Evolutionary conservation across 2,888 invertebrate genomes (phyloP).

Genomic region (Pteria penguin): DNA sequence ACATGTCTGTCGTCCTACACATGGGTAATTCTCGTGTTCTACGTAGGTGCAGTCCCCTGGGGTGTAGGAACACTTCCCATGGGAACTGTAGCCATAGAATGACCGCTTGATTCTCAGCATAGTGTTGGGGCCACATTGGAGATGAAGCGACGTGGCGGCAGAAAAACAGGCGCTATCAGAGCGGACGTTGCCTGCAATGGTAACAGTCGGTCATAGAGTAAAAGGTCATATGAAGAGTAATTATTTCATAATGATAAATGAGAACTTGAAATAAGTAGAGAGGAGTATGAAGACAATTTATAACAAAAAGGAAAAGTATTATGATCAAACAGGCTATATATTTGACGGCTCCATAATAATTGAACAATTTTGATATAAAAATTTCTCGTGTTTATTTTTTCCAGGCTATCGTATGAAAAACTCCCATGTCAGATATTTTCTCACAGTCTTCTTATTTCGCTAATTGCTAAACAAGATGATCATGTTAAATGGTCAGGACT

Average conservation of each 20-base stretch:
- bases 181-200: slow-evolving; percentile 49
- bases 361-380: no score
- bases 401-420: neutral
- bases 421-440: slow-evolving; percentile 13
- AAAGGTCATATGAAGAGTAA: neutral
- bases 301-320: no score
- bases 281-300: no score
- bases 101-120: slow-evolving; percentile 72
- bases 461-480: slow-evolving; percentile 16
- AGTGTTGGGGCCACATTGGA: slow-evolving; percentile 69
- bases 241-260: neutral
- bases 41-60: slow-evolving; percentile 69
- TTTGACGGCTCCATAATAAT: no score
- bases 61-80: slow-evolving; percentile 58
- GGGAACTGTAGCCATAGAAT: slow-evolving; percentile 72
- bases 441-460: slow-evolving; percentile 11
- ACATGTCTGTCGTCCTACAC: slow-evolving; percentile 71
- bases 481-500: neutral
- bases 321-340: no score
- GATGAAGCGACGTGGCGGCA: slow-evolving; percentile 60
- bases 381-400: neutral
- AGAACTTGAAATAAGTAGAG: no score
- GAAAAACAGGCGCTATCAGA: slow-evolving; percentile 67
- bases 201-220: neutral
- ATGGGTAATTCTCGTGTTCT: slow-evolving; percentile 68